Percentiles rank a stretch among this genome's conserved stretches.
phyloP scores from a whole-genome alignment of 2,113 vertebrate genomes.

The Cyprinodon brontotheroides region DNA sequence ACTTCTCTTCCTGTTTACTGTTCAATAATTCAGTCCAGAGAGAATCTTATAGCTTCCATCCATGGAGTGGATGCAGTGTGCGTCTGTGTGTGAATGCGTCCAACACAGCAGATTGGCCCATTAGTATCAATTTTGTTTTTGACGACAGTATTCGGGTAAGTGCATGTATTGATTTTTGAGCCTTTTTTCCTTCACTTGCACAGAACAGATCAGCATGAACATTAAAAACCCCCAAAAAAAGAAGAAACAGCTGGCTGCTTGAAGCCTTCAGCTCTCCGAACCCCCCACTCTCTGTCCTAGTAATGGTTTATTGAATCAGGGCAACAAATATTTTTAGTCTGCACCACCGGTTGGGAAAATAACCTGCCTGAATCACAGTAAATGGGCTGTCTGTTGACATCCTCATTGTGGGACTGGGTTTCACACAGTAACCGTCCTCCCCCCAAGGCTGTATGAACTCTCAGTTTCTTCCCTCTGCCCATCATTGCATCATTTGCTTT shows the following conservation, averaged over 20 bases:
- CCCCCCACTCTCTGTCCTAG: slow-evolving; percentile 26
- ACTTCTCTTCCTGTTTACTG: slow-evolving; percentile 67
- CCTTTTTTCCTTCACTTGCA: slow-evolving; percentile 44
- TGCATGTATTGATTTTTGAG: slow-evolving; percentile 70
- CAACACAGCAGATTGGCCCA: slow-evolving; percentile 53
- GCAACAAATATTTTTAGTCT: slow-evolving; percentile 62
- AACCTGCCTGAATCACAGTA: slow-evolving; percentile 11
- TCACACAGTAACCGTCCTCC: slow-evolving; percentile 16
- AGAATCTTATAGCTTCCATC: slow-evolving; percentile 54
- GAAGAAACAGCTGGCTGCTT: slow-evolving; percentile 15
- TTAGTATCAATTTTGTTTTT: slow-evolving; percentile 68
- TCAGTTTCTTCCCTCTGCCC: slow-evolving; percentile 52
- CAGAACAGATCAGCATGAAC: slow-evolving; percentile 39
- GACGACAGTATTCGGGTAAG: slow-evolving; percentile 66
- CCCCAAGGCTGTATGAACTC: slow-evolving; percentile 42
- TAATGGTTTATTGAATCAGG: slow-evolving; percentile 49
- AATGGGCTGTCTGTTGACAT: slow-evolving; percentile 28
- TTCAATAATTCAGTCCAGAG: slow-evolving; percentile 75
- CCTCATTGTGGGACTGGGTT: slow-evolving; percentile 8
- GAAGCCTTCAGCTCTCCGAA: not conserved
- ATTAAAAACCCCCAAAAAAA: slow-evolving; percentile 5
- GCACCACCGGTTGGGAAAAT: slow-evolving; percentile 24
- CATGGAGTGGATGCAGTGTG: slow-evolving; percentile 34
- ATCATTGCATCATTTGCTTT: slow-evolving; percentile 65
- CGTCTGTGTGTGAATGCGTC: slow-evolving; percentile 16